phyloP scores from a whole-genome alignment of 92 coral and sea anemone species.

The Umimayanthus chanpuru region DNA sequence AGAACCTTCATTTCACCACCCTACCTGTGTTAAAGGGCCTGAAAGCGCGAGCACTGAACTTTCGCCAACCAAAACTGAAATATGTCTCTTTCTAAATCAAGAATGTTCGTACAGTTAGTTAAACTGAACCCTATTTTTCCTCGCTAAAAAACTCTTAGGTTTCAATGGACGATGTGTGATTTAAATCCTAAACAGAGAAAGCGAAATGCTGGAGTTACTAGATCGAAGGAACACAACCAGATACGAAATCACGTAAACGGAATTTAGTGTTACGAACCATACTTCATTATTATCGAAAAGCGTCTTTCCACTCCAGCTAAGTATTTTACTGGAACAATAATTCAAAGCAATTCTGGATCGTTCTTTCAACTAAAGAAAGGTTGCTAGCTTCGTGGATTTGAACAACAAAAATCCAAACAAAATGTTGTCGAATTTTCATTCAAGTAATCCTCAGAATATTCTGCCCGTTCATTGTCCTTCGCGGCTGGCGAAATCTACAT shows the following conservation, averaged over 20 bases:
- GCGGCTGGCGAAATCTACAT: background rate
- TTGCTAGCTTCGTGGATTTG: constrained; percentile 67
- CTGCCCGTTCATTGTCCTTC: no score
- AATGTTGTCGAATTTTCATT: constrained; percentile 33
- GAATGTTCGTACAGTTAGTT: background rate
- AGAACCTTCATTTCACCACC: background rate
- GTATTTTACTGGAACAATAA: background rate
- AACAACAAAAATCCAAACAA: constrained; percentile 92
- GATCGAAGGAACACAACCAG: background rate
- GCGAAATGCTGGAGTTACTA: background rate
- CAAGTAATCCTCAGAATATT: background rate
- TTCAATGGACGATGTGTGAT: background rate
- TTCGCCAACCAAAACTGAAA: background rate
- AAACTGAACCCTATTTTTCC: background rate
- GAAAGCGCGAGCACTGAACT: background rate
- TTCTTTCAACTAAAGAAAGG: constrained; percentile 44
- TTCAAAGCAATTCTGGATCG: background rate
- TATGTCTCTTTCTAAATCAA: background rate
- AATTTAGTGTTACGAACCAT: background rate
- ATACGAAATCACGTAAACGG: constrained; percentile 11
- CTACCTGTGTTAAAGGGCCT: background rate
- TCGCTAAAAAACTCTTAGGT: background rate
- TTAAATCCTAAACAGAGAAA: background rate
- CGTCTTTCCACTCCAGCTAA: background rate
- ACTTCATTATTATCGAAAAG: background rate